These are phyloP conservation scores for Strigamia crassipes DNA, from an alignment of 2,888 invertebrate genomes.

Conservation along the genomic window DNA sequence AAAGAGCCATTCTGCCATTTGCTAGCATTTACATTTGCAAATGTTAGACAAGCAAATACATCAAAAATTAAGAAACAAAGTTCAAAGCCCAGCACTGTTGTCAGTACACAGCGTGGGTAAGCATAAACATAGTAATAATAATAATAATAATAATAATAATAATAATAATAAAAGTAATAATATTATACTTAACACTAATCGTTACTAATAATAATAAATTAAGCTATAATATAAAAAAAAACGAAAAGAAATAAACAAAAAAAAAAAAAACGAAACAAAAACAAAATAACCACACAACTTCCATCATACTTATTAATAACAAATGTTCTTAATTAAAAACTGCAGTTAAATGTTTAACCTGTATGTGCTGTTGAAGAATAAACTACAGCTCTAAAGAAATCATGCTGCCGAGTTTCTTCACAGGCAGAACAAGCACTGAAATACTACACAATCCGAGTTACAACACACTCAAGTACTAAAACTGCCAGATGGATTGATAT, in stretches of 20 bases:
- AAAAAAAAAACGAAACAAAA: background rate
- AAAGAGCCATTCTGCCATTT: slow-evolving; percentile 2
- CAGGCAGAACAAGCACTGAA: slow-evolving; percentile 20
- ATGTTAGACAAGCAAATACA: slow-evolving; percentile 26
- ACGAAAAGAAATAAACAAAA: background rate
- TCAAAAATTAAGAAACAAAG: slow-evolving; percentile 3
- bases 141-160: slow-evolving; percentile 5
- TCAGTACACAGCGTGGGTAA: slow-evolving; percentile 44
- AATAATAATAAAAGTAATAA: slow-evolving; percentile 11
- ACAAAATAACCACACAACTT: background rate
- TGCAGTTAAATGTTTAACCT: slow-evolving; percentile 1
- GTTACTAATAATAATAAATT: background rate
- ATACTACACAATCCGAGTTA: slow-evolving; percentile 8
- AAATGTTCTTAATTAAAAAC: slow-evolving; percentile 5
- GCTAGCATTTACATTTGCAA: slow-evolving; percentile 26
- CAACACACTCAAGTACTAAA: background rate
- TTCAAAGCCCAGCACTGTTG: slow-evolving; percentile 43
- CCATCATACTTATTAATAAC: background rate
- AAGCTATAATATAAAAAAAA: background rate
- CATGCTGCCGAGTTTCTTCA: slow-evolving; percentile 16
- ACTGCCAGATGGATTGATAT: slow-evolving; percentile 4
- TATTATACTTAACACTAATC: slow-evolving; percentile 18
- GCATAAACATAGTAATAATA: slow-evolving; percentile 22
- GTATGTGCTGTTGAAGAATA: slow-evolving; percentile 20
- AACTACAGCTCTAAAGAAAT: slow-evolving; percentile 13